Conservation (phyloP, 2,797 vertebrate genomes). For the Leuciscus waleckii region DNA sequence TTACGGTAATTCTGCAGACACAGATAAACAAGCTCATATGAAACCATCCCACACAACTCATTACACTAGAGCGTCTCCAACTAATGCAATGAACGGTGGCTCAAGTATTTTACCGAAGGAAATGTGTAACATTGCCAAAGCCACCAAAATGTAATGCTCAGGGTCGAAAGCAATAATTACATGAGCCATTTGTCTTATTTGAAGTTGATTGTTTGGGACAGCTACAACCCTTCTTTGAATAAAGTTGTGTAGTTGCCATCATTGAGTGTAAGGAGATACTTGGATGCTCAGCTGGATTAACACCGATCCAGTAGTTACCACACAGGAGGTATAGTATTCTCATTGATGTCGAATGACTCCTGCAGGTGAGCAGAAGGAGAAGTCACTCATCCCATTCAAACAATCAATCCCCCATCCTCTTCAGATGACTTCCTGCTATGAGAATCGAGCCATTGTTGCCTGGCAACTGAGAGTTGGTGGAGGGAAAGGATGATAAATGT, state of each 20-base stretch:
- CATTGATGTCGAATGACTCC: slow-evolving; percentile 13
- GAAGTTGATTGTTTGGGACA: slow-evolving; percentile 1
- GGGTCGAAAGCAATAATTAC: not conserved
- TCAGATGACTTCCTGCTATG: slow-evolving; percentile 55
- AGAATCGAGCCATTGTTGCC: slow-evolving; percentile 68
- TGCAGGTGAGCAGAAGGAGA: slow-evolving; percentile 35
- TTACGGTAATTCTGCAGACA: slow-evolving; percentile 41
- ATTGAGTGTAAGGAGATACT: not conserved
- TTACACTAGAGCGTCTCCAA: slow-evolving; percentile 30
- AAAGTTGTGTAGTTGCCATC: not conserved
- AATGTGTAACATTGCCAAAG: not conserved
- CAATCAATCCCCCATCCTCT: slow-evolving; percentile 36
- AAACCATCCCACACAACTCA: slow-evolving; percentile 51
- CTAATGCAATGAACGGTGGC: slow-evolving; percentile 32
- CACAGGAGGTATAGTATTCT: slow-evolving; percentile 20
- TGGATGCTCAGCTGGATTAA: slow-evolving; percentile 8
- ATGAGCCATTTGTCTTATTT: not conserved
- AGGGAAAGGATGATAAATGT: slow-evolving; percentile 18
- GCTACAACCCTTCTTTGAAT: slow-evolving; percentile 18
- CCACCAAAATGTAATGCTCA: not conserved
- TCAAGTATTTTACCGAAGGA: slow-evolving; percentile 6
- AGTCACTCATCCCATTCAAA: slow-evolving; percentile 32
- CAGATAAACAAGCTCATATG: slow-evolving; percentile 53
- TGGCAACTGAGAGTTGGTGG: slow-evolving; percentile 66
- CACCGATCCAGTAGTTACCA: slow-evolving; percentile 25